These are phyloP conservation scores for Chamaetylas fuelleborni DNA, from an alignment of 2,113 vertebrate species.

Conservation along the genomic window DNA sequence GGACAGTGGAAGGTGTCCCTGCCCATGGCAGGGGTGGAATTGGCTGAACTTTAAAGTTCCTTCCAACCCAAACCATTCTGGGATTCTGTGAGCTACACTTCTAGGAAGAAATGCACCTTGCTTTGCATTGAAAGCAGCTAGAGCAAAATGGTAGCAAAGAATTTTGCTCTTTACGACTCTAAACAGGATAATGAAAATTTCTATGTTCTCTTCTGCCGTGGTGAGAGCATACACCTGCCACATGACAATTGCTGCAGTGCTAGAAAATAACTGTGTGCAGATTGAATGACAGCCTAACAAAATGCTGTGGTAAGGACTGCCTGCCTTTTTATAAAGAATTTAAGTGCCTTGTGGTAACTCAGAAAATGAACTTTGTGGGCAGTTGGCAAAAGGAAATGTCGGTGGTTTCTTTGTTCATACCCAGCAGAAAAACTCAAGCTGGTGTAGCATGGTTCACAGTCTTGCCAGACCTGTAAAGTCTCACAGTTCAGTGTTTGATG, in stretches of 20 bases:
- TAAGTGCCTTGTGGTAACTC: neutral
- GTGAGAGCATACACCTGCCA: neutral
- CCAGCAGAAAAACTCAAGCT: neutral
- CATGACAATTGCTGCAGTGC: neutral
- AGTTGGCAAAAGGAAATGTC: neutral
- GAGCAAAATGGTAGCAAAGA: neutral
- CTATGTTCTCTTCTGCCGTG: neutral
- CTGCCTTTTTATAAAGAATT: neutral
- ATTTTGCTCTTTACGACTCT: neutral
- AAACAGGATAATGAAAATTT: neutral
- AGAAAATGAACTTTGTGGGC: neutral
- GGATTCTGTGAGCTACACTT: neutral
- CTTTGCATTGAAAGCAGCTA: neutral
- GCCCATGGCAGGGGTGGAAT: accelerated
- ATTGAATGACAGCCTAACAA: neutral
- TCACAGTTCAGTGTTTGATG: neutral
- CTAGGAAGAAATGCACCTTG: neutral
- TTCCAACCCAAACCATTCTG: neutral
- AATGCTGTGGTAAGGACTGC: neutral
- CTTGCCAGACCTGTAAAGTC: neutral
- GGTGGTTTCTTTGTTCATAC: neutral
- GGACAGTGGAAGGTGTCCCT: neutral
- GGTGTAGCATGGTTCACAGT: neutral
- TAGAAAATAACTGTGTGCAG: neutral
- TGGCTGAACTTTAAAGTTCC: neutral